Evolutionary conservation across 2,888 invertebrate genomes (phyloP).

Genomic region (Podotricha telesiphe): DNA sequence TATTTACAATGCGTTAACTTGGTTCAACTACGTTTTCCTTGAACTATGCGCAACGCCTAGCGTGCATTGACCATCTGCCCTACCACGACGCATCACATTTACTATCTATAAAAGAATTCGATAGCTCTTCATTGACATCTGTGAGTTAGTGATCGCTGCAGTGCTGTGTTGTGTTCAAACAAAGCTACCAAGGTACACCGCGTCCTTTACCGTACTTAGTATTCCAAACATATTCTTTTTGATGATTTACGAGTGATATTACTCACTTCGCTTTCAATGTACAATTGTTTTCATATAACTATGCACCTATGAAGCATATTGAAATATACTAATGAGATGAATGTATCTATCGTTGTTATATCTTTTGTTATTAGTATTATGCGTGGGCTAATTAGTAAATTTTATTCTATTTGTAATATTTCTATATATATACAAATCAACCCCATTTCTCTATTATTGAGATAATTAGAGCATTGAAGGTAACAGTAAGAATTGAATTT

Average conservation of each 20-base stretch:
- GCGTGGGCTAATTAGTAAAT: not conserved
- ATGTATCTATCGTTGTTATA: conserved; percentile 5
- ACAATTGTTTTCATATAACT: conserved; percentile 16
- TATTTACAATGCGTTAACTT: conserved; percentile 7
- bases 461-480: not conserved
- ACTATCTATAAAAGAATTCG: conserved; percentile 79
- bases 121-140: conserved; percentile 66
- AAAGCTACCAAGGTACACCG: conserved; percentile 65
- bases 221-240: conserved; percentile 24
- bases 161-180: conserved; percentile 77
- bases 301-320: not conserved
- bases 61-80: conserved; percentile 58
- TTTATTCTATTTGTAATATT: not conserved
- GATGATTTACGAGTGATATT: conserved; percentile 30
- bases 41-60: conserved; percentile 54
- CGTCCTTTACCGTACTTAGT: conserved; percentile 32
- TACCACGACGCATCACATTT: conserved; percentile 60
- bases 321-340: not conserved
- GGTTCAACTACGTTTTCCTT: conserved; percentile 48
- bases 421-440: too few species aligned
- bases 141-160: conserved; percentile 74
- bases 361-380: not conserved
- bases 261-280: conserved; percentile 23
- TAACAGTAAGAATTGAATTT: not conserved
- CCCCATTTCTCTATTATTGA: not conserved